Conservation (phyloP, 2,113 vertebrate species). For the Gallinago undulata region DNA sequence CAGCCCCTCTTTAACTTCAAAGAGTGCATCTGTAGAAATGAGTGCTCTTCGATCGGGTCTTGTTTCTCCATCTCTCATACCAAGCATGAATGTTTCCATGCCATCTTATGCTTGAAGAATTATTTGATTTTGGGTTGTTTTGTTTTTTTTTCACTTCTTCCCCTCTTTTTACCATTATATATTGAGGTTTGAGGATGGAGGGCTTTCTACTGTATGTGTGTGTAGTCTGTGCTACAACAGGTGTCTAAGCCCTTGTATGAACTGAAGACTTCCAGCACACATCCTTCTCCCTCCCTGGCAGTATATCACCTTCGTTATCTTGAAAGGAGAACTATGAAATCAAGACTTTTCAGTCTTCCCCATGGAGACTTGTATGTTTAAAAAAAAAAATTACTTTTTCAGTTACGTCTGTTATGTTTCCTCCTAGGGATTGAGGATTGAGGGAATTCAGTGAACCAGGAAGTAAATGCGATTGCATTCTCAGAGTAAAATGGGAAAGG, state of each 20-base stretch:
- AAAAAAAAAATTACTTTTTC: neutral
- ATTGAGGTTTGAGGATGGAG: neutral
- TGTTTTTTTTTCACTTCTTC: neutral
- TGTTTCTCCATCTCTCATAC: neutral
- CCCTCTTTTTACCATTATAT: neutral
- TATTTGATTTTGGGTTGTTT: neutral
- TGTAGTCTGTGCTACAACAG: neutral
- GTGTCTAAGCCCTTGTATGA: neutral
- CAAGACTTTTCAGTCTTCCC: neutral
- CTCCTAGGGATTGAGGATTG: neutral
- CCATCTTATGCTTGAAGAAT: neutral
- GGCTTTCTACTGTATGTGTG: accelerated
- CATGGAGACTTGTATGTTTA: neutral
- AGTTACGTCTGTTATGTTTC: neutral
- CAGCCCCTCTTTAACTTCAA: conserved; percentile 14
- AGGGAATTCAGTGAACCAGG: conserved; percentile 39
- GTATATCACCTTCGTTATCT: neutral
- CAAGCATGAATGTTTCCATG: neutral
- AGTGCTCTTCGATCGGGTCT: neutral
- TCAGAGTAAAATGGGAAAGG: neutral
- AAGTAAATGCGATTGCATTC: conserved; percentile 23
- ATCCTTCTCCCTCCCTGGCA: neutral
- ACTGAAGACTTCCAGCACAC: neutral
- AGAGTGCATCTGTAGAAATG: neutral
- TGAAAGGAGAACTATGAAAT: neutral